phyloP scores from a whole-genome alignment of 2,888 invertebrate species.

The Brachyopa scutellaris region DNA sequence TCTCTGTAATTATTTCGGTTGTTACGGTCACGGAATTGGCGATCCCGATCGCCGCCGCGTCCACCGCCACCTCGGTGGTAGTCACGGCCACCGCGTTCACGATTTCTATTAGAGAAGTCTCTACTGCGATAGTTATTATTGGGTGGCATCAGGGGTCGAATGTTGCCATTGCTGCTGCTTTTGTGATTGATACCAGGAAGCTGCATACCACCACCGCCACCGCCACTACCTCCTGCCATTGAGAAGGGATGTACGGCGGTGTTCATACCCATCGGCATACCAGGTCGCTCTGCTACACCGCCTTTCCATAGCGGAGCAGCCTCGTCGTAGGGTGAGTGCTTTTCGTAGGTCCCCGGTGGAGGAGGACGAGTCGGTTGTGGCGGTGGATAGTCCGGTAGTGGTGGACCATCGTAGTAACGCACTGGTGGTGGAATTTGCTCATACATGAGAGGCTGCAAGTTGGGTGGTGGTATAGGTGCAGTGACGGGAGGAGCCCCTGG shows the following conservation, averaged over 20 bases:
- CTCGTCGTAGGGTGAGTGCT: constrained; percentile 89
- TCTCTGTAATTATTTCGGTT: constrained; percentile 76
- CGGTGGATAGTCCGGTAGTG: constrained; percentile 89
- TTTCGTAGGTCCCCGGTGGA: constrained; percentile 85
- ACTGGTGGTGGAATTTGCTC: constrained; percentile 89
- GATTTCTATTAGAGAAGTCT: constrained; percentile 77
- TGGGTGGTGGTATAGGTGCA: constrained; percentile 81
- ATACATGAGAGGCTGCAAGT: constrained; percentile 84
- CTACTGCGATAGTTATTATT: constrained; percentile 78
- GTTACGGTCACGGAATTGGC: constrained; percentile 82
- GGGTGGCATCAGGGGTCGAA: constrained; percentile 38
- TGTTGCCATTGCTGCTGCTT: constrained; percentile 71
- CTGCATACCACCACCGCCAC: constrained; percentile 70
- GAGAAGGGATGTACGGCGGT: constrained; percentile 71
- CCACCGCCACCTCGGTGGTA: constrained; percentile 76
- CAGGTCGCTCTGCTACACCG: constrained; percentile 78
- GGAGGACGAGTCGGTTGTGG: constrained; percentile 82
- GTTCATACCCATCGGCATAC: constrained; percentile 77
- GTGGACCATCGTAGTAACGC: constrained; percentile 91
- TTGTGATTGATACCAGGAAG: constrained; percentile 70
- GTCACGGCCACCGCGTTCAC: constrained; percentile 78
- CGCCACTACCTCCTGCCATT: constrained; percentile 67
- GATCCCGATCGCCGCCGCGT: constrained; percentile 82
- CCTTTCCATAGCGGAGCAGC: constrained; percentile 80
- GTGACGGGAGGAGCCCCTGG: constrained; percentile 85